A percentile compares a stretch with the other conserved stretches of the same genome.
Conservation (phyloP, 2,888 invertebrate genomes). For the Tachina lurida region DNA sequence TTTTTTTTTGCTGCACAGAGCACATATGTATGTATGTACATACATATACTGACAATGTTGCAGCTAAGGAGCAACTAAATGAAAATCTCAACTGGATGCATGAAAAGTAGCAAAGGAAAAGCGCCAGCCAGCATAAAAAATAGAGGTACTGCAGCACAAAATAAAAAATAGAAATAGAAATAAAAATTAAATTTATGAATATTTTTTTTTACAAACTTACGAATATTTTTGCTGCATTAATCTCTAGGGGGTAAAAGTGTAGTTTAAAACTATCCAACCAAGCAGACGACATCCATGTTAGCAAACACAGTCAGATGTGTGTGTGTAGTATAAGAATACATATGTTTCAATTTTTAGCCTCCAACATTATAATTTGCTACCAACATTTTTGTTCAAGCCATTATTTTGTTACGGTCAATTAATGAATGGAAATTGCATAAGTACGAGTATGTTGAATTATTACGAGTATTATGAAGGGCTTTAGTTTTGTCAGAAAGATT, state of each 20-base stretch:
- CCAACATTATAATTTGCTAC: conserved; percentile 46
- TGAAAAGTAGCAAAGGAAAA: background rate
- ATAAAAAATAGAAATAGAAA: conserved; percentile 1
- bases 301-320: background rate
- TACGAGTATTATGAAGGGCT: conserved; percentile 40
- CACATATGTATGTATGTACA: too few relatives aligned
- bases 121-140: background rate
- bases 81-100: conserved; percentile 27
- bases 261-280: conserved; percentile 20
- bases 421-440: conserved; percentile 48
- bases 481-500: conserved; percentile 37
- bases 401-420: conserved; percentile 63
- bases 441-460: conserved; percentile 30
- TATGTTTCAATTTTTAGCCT: conserved; percentile 3
- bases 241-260: background rate
- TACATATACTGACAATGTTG: background rate
- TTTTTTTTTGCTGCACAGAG: conserved; percentile 20
- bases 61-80: background rate
- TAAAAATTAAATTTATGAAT: background rate
- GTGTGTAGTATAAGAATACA: background rate
- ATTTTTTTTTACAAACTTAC: background rate
- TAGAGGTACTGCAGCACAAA: background rate
- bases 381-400: conserved; percentile 12
- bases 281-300: background rate
- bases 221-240: conserved; percentile 22